Percentiles rank a stretch among this genome's conserved stretches.
phyloP scores from a whole-genome alignment of 1,140 invertebrate genomes.

The Drosophila pandora region DNA sequence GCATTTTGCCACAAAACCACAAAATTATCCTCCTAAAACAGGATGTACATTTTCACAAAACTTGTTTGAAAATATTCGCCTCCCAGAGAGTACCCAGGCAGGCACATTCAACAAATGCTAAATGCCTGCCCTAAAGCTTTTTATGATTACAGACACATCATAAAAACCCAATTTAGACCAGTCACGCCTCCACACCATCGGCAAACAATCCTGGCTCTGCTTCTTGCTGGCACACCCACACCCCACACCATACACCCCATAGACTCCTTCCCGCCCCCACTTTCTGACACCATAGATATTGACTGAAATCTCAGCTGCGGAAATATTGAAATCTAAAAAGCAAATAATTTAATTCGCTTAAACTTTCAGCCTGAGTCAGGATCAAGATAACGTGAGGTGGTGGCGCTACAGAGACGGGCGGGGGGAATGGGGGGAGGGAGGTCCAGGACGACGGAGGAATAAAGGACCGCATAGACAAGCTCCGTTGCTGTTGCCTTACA shows the following conservation, averaged over 20 bases:
- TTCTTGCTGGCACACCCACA: background rate
- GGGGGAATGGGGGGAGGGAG: too few species aligned
- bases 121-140: slow-evolving; percentile 52
- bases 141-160: slow-evolving; percentile 61
- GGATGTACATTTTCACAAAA: background rate
- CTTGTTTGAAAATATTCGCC: background rate
- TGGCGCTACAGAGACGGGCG: background rate
- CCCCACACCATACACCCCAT: background rate
- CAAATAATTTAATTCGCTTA: slow-evolving; percentile 82
- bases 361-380: slow-evolving; percentile 57
- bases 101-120: slow-evolving; percentile 51
- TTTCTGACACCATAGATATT: slow-evolving; percentile 47
- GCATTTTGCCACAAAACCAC: background rate
- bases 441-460: slow-evolving; percentile 10
- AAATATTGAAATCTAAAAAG: slow-evolving; percentile 82
- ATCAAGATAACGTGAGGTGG: slow-evolving; percentile 18
- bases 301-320: slow-evolving; percentile 77
- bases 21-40: background rate
- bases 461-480: slow-evolving; percentile 65
- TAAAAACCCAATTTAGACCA: slow-evolving; percentile 56
- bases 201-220: slow-evolving; percentile 6
- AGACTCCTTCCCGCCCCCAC: too few species aligned
- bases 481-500: slow-evolving; percentile 61
- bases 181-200: slow-evolving; percentile 32
- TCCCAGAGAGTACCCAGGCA: background rate